Evolutionary conservation across 2,797 vertebrate species (phyloP).

Genomic region (Picus viridis): DNA sequence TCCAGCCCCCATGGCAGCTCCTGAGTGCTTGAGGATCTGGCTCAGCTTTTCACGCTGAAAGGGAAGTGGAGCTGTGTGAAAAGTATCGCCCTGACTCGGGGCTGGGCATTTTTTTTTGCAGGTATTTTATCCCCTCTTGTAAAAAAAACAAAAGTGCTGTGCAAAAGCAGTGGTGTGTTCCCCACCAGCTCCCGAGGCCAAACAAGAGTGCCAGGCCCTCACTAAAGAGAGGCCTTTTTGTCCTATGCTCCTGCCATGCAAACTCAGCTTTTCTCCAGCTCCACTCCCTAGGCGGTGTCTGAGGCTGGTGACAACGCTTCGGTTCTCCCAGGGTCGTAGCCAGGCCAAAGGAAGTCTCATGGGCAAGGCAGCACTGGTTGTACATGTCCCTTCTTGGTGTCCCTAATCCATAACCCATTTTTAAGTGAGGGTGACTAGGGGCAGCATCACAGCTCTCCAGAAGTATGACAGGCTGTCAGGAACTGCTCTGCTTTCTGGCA

Average conservation of each 20-base stretch:
- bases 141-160: neutral
- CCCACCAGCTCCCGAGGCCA: neutral
- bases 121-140: neutral
- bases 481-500: neutral
- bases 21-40: neutral
- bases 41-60: neutral
- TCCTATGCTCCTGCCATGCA: neutral
- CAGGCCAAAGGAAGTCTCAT: neutral
- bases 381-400: neutral
- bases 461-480: neutral
- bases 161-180: neutral
- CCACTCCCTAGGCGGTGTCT: neutral
- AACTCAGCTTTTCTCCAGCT: neutral
- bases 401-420: neutral
- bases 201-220: neutral
- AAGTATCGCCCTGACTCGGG: accelerated
- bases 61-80: neutral
- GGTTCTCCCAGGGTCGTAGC: neutral
- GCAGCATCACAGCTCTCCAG: neutral
- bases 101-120: neutral
- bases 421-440: neutral
- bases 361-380: neutral
- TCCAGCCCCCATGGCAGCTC: neutral
- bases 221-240: neutral
- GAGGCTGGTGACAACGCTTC: neutral